Conservation (phyloP, 2,113 vertebrate species). For the Hipposideros armiger region DNA sequence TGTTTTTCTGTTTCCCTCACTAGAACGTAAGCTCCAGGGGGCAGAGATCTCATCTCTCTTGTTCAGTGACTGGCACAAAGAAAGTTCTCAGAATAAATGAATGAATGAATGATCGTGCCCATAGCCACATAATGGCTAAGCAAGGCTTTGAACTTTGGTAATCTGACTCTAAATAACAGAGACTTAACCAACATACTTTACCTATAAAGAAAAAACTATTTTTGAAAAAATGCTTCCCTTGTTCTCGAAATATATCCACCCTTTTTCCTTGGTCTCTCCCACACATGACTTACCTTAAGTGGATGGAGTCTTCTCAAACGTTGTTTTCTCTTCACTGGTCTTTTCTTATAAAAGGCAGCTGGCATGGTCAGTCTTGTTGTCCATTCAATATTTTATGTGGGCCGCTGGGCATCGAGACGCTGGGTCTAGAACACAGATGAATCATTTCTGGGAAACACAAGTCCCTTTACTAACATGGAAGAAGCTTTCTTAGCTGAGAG, state of each 20-base stretch:
- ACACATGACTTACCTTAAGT: background rate
- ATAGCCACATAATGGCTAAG: background rate
- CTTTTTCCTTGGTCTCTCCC: background rate
- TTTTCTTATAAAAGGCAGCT: conserved; percentile 7
- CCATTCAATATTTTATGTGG: background rate
- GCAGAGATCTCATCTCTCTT: background rate
- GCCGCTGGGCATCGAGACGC: background rate
- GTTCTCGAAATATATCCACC: background rate
- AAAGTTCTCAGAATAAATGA: background rate
- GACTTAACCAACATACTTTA: background rate
- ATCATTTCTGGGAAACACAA: background rate
- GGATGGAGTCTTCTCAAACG: background rate
- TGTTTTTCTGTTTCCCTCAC: background rate
- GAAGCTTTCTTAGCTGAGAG: background rate
- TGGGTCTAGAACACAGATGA: background rate
- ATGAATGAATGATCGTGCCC: background rate
- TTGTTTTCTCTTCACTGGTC: background rate
- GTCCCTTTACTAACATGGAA: background rate
- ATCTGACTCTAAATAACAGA: background rate
- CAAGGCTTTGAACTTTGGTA: background rate
- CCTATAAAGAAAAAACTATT: background rate
- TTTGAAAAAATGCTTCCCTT: background rate
- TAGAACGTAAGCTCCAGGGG: background rate
- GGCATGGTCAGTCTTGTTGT: background rate
- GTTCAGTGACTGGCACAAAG: background rate